A percentile compares a stretch with the other conserved stretches of the same genome.
phyloP scores from a whole-genome alignment of 2,113 vertebrate genomes.

The Nothocercus nigrocapillus region DNA sequence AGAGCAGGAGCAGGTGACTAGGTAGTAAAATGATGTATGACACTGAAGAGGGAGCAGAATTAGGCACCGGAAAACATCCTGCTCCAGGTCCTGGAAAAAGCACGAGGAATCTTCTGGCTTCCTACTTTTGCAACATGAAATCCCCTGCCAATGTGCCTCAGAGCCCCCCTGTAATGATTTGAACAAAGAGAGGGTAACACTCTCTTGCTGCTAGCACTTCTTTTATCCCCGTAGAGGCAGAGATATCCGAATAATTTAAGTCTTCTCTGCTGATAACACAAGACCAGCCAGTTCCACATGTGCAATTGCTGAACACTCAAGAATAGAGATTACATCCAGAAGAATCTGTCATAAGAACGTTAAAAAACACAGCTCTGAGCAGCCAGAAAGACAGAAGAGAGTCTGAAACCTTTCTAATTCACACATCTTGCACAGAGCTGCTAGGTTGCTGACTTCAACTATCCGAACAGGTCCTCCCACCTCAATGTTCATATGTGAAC shows the following conservation, averaged over 20 bases:
- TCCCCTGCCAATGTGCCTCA: neutral
- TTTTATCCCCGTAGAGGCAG: neutral
- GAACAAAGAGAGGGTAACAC: neutral
- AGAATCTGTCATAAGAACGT: neutral
- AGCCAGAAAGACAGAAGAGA: neutral
- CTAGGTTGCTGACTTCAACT: rapidly evolving
- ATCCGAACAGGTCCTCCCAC: neutral
- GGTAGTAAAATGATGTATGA: neutral
- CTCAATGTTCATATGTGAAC: neutral
- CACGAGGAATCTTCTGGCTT: neutral
- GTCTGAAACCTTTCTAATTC: neutral
- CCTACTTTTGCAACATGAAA: neutral
- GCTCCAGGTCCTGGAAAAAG: neutral
- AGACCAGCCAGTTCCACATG: neutral
- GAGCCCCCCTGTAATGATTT: neutral
- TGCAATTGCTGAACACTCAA: neutral
- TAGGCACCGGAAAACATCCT: neutral
- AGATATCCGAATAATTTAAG: neutral
- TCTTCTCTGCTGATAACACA: neutral
- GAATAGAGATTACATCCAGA: neutral
- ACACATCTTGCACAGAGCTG: neutral
- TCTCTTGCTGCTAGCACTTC: neutral
- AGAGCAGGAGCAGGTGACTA: neutral
- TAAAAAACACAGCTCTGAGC: neutral
- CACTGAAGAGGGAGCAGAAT: neutral